phyloP scores from a whole-genome alignment of 2,797 vertebrate genomes.

The Cynopterus sphinx region DNA sequence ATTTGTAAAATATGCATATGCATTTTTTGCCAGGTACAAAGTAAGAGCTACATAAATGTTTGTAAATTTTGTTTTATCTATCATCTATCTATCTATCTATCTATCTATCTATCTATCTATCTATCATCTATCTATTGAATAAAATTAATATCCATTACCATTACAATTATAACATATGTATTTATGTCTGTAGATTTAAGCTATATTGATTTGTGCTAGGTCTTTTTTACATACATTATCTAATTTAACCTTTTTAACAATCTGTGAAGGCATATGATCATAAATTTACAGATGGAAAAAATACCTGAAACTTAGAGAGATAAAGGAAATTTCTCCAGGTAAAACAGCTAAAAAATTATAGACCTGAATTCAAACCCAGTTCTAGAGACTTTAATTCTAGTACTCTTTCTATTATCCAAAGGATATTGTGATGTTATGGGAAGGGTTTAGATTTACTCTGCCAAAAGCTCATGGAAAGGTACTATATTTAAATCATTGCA shows the following conservation, averaged over 20 bases:
- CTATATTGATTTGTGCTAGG: neutral
- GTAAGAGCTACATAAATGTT: neutral
- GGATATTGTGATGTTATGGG: fast-evolving
- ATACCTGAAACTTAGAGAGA: neutral
- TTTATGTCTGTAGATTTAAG: neutral
- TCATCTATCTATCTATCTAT: no score
- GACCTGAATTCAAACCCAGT: neutral
- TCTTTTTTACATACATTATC: neutral
- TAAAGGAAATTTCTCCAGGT: neutral
- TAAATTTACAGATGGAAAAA: neutral
- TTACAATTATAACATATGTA: neutral
- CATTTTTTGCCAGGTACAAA: neutral
- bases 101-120: no score
- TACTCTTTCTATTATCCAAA: neutral
- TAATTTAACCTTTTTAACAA: neutral
- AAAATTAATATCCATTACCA: neutral
- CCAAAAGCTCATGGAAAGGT: neutral
- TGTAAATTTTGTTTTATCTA: neutral
- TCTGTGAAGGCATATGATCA: neutral
- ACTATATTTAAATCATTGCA: neutral
- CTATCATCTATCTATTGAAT: neutral
- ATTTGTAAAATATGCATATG: neutral
- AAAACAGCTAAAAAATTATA: neutral
- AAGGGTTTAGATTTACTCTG: neutral
- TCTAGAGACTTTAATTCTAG: neutral